Percentiles rank a stretch among this genome's conserved stretches.
These are phyloP conservation scores for Caenorhabditis virilis DNA, from an alignment of 2,888 invertebrate genomes.

Conservation along the genomic window DNA sequence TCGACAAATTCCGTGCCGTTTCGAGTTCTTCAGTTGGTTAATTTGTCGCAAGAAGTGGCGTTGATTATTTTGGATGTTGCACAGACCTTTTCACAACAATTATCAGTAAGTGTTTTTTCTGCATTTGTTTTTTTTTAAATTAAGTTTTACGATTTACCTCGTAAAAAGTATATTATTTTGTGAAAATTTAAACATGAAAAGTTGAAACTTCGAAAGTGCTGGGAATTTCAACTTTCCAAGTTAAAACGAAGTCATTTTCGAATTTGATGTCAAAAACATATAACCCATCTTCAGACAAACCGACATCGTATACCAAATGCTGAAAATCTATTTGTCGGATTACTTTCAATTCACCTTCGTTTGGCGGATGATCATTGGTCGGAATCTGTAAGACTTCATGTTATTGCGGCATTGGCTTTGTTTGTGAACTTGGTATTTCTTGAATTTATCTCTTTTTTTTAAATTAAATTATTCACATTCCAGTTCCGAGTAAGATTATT, in stretches of 20 bases:
- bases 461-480: conserved; percentile 5
- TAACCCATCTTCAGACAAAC: conserved; percentile 9
- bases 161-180: too few relatives aligned
- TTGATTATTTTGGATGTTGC: conserved; percentile 83
- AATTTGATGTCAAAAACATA: background rate
- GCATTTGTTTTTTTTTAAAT: too few relatives aligned
- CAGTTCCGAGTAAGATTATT: conserved; percentile 60
- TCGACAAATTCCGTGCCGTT: conserved; percentile 40
- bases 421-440: conserved; percentile 80
- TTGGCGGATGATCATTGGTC: conserved; percentile 88
- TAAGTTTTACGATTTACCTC: too few relatives aligned
- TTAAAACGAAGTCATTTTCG: background rate
- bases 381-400: conserved; percentile 85
- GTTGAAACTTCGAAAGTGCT: too few relatives aligned
- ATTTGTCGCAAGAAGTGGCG: conserved; percentile 82
- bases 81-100: conserved; percentile 57
- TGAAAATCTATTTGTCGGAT: conserved; percentile 77
- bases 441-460: background rate
- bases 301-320: conserved; percentile 70
- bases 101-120: conserved; percentile 38
- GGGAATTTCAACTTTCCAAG: too few relatives aligned
- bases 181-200: conserved; percentile 1
- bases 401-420: conserved; percentile 87
- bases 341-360: conserved; percentile 85
- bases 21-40: conserved; percentile 78